Evolutionary conservation across 2,888 invertebrate species (phyloP).

Genomic region (Mayetiola destructor): DNA sequence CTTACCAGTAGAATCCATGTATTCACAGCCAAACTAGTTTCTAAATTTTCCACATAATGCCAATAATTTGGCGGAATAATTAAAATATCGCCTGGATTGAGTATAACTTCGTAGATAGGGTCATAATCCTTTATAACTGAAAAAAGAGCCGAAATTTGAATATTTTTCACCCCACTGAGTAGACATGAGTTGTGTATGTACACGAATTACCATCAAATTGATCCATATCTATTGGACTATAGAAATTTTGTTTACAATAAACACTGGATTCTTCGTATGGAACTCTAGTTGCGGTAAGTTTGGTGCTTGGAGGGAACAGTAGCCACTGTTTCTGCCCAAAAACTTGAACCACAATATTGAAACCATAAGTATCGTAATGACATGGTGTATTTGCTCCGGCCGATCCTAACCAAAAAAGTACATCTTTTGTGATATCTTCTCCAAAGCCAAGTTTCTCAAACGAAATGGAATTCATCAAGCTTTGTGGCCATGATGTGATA

Average conservation of each 20-base stretch:
- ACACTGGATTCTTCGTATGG: conserved; percentile 96
- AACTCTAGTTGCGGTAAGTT: conserved; percentile 63
- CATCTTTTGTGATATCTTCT: conserved; percentile 47
- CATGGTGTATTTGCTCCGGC: conserved; percentile 82
- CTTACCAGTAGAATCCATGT: conserved; percentile 59
- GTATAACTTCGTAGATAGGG: conserved; percentile 43
- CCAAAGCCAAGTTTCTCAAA: conserved; percentile 64
- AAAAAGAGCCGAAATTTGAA: no score
- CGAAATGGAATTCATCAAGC: conserved; percentile 35
- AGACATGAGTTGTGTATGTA: no score
- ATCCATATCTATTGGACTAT: conserved; percentile 42
- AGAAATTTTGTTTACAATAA: conserved; percentile 72
- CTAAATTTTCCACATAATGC: conserved; percentile 88
- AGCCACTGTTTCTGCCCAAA: conserved; percentile 84
- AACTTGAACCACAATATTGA: conserved; percentile 80
- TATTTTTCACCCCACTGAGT: no score
- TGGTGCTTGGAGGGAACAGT: conserved; percentile 68
- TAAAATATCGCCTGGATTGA: conserved; percentile 75
- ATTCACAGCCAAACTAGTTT: conserved; percentile 50
- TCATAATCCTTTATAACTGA: no score
- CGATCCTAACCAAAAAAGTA: conserved; percentile 80
- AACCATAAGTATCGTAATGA: conserved; percentile 88
- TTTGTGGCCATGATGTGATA: conserved; percentile 23
- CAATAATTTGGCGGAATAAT: conserved; percentile 89
- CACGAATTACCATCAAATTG: conserved; percentile 36